Evolutionary conservation across 92 coral and sea anemone species (phyloP), one percentile per base, ranked within the genome.

Genomic region (Epizoanthus fatuus): DNA sequence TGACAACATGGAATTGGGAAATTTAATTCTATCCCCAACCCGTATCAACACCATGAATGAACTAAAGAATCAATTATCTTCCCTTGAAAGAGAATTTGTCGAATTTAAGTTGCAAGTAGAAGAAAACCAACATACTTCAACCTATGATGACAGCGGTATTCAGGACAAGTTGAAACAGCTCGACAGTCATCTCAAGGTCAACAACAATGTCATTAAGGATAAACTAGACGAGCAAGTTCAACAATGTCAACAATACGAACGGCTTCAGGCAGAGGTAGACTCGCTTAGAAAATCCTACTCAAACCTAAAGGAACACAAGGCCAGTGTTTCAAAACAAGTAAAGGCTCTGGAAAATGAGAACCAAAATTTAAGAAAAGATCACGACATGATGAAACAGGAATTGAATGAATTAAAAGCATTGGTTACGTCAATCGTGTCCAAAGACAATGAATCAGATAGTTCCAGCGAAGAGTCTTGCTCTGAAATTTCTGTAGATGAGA

Each of bases 91-190:
- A 29, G 75, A 69, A 14, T 39, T 69, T 69, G 56, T 69, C 9
- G 75, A 69, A 5, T 69, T 69, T 40, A 69, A 29, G 10, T 4
- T 69, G 14, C 29, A 69, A 69, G 56, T 69, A n/a, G 75, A 69
- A 69, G 29, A 69, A 9, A 69, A 69, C 4, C 44, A 16, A 0
- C 44, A 69, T 69, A 16, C 57, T 42, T 40, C 15, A 5, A 47
- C 42, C 20, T 69, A 44, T 53, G 75, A 69, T 53, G 75, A 69
- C 56, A 44, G 75, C 22, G 22, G 1, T 10, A 69, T 69, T 69
- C 54, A 42, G 19, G 75, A 69, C 75, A 69, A 69, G 47, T 7
- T 69, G n/a, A 69, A 69, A 69, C 56, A 69, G 25, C 25, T 58
- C 9, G 25, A 57, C 63, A 57, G 25, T n/a, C 63, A 57, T 57